Conservation (phyloP, 2,797 vertebrate species). For the Scolopax rusticola region DNA sequence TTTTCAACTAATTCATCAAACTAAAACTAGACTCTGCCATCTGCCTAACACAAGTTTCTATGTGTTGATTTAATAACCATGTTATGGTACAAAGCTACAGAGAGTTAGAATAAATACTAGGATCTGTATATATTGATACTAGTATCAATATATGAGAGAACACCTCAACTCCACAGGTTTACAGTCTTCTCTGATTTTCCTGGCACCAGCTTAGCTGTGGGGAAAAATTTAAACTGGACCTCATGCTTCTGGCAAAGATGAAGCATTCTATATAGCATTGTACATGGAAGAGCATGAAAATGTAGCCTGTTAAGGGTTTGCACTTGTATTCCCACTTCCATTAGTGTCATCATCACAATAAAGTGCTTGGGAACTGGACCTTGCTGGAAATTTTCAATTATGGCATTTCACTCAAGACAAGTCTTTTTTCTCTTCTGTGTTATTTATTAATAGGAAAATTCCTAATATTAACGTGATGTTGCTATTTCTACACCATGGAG, state of each 20-base stretch:
- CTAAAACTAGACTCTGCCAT: neutral
- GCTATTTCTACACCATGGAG: neutral
- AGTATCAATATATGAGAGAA: neutral
- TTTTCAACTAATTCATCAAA: neutral
- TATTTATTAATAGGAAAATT: neutral
- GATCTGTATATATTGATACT: neutral
- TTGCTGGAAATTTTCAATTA: neutral
- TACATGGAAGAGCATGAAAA: neutral
- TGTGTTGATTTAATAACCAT: neutral
- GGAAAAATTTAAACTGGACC: neutral
- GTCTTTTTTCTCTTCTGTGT: neutral
- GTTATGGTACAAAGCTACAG: neutral
- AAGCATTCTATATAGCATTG: rapidly evolving
- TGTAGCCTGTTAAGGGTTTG: neutral
- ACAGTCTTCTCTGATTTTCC: neutral
- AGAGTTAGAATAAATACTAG: neutral
- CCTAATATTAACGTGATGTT: neutral
- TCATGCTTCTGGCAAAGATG: neutral
- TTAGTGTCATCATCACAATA: neutral
- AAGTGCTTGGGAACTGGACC: neutral
- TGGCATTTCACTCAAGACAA: neutral
- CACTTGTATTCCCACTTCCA: neutral
- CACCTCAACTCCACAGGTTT: neutral
- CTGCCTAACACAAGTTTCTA: neutral
- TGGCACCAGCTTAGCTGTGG: neutral